Base-by-base conservation (phyloP, 2,888 invertebrate species). In the Diarsia brunnea region DNA sequence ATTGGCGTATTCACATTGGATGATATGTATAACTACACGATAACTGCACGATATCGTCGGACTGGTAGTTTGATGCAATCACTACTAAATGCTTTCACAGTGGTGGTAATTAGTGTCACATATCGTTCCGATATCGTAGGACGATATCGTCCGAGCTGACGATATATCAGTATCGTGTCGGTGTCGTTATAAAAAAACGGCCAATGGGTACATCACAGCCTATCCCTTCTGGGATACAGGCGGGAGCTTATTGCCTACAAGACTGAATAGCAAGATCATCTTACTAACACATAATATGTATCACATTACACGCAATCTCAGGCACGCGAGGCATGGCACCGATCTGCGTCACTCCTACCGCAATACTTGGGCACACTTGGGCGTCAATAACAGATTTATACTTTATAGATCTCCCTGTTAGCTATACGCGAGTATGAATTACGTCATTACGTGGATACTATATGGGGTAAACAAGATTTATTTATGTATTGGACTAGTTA, bases 321-420 rank as follows among this genome's bases (percentile, higher is more conserved):
- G 38, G 51, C 21, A 27, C 69, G n/a, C 24, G 27, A 27, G 45
- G 45, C 51, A 60, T 83, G 58, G 38, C 19, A 14, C 11, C 31
- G 53, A 27, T 61, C 74, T 74, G 67, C 79, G 80, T 74, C 79
- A 79, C 31, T 24, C 43, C 60, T 71, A 60, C 67, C 61, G 75
- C 80, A 67, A 64, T 78, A 63, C 45, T 78, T 61, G 47, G 58
- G 53, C 68, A 64, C 73, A 63, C 45, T 78, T 61, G 47, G 58
- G 53, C 68, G 66, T 53, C 69, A 75, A 69, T 72, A 75, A 67
- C 69, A 72, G 69, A 81, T 71, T 79, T 66, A 67, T 69, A 64
- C 60, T 72, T 67, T 72, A 69, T 75, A 80, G 63, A 78, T 74
- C 49, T 49, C n/a, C 63, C 12, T 47, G 69, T 68, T 14, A 49